Conservation (phyloP, 2,797 vertebrate genomes). For the Aphelocoma californica region DNA sequence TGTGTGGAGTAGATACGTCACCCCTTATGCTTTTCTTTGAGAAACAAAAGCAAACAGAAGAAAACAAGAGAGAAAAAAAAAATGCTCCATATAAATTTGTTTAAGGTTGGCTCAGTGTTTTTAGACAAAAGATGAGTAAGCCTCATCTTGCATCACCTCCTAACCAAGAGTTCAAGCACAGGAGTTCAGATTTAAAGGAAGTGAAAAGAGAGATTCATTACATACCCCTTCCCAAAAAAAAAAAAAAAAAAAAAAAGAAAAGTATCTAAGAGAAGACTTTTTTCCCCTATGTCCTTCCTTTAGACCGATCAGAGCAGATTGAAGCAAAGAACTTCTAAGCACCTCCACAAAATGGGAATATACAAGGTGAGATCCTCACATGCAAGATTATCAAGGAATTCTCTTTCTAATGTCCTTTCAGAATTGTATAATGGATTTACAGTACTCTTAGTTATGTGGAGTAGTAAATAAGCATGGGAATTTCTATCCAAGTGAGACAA, state of each 20-base stretch:
- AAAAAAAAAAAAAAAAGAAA: accelerated
- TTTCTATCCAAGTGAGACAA: neutral
- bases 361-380: neutral
- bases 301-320: accelerated
- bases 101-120: neutral
- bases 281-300: neutral
- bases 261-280: neutral
- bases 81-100: neutral
- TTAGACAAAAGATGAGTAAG: neutral
- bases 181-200: neutral
- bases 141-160: neutral
- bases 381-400: neutral
- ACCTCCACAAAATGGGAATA: accelerated
- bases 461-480: neutral
- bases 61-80: neutral
- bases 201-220: neutral
- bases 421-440: neutral
- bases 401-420: neutral
- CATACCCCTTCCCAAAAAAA: accelerated
- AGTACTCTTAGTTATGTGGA: neutral
- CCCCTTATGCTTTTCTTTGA: neutral
- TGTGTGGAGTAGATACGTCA: slow-evolving; percentile 15
- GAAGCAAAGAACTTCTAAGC: neutral
- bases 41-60: neutral
- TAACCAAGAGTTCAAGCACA: neutral